Base-by-base conservation (phyloP, 2,797 vertebrate genomes). In the Poliocrania exsul region DNA sequence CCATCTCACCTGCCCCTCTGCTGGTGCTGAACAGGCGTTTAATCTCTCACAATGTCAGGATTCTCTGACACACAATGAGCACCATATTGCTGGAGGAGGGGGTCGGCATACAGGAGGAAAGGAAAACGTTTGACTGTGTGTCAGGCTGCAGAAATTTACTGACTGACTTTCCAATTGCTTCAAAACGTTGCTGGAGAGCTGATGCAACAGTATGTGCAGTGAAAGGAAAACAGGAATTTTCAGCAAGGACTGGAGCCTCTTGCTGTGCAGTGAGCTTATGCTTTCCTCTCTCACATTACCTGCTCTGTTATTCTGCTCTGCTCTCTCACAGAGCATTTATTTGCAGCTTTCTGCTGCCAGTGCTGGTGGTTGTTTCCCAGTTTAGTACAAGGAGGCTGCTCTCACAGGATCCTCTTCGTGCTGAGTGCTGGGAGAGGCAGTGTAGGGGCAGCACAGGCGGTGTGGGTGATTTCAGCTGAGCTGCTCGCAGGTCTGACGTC, bases 21-120 rank as follows among this genome's bases (percentile, higher is more conserved):
- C 79, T 85, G 74, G 86, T 94, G 93, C 78, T 86, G 72, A 91
- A 67, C 77, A 42, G 38, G 50, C 50, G 91, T 93, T 85, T 94
- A 73, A 87, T 93, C 57, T 95, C 70, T 81, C 92, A 86, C 64
- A 72, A 70, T 81, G 90, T 85, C 60, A 53, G 64, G 61, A 42
- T 38, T 90, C 58, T 80, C 93, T 83, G 94, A 80, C 89, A 96
- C 72, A 75, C 73, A 86, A 65, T 83, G 31, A 35, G 49, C 53
- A 87, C 35, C 71, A n/a, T 73, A 80, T 35, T 87, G 75, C 80
- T 80, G 33, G 79, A 61, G 75, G 84, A 84, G 85, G 50, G 64
- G 85, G 88, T 47, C 2, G 70, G 70, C 78, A 44, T 29, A 16
- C 1, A 73, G 72, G 74, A 81, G 81, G 25, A 78, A 62, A 92